Percentiles rank a stretch among this genome's conserved stretches.
These are phyloP conservation scores for Gambusia yucatana DNA, from an alignment of 2,797 vertebrate genomes.

Conservation along the genomic window DNA sequence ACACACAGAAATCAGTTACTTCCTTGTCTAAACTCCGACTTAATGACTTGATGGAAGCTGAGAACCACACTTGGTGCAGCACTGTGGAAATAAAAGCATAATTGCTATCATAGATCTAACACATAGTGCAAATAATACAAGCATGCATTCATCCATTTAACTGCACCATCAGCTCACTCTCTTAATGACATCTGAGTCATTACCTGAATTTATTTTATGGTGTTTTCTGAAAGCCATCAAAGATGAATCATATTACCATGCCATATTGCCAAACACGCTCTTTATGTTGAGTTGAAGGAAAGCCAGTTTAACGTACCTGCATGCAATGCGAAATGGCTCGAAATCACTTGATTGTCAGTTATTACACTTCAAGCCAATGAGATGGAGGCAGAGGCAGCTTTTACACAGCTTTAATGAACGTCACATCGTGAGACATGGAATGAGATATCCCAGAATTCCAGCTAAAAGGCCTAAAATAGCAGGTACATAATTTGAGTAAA, in stretches of 20 bases:
- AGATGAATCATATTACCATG: slow-evolving; percentile 71
- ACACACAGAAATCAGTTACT: slow-evolving; percentile 64
- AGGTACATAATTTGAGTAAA: slow-evolving; percentile 87
- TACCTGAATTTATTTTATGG: slow-evolving; percentile 77
- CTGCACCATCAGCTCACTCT: slow-evolving; percentile 73
- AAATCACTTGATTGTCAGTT: slow-evolving; percentile 78
- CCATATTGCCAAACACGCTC: slow-evolving; percentile 60
- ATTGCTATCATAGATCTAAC: slow-evolving; percentile 80
- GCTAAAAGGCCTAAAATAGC: slow-evolving; percentile 82
- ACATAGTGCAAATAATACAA: slow-evolving; percentile 78
- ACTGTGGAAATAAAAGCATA: slow-evolving; percentile 80
- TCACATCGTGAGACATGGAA: slow-evolving; percentile 81
- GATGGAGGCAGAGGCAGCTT: slow-evolving; percentile 67
- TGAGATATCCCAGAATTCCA: slow-evolving; percentile 83
- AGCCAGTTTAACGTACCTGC: slow-evolving; percentile 79
- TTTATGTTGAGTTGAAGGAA: slow-evolving; percentile 69
- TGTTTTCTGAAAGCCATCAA: slow-evolving; percentile 74
- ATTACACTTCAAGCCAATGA: slow-evolving; percentile 87
- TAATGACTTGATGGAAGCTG: slow-evolving; percentile 76
- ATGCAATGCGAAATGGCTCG: slow-evolving; percentile 75
- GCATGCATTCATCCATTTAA: slow-evolving; percentile 80
- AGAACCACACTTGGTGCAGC: slow-evolving; percentile 72
- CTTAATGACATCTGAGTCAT: slow-evolving; percentile 73
- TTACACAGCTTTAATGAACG: slow-evolving; percentile 79
- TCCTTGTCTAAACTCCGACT: slow-evolving; percentile 68